phyloP scores from a whole-genome alignment of 2,797 vertebrate species.

The Sylvia borin region DNA sequence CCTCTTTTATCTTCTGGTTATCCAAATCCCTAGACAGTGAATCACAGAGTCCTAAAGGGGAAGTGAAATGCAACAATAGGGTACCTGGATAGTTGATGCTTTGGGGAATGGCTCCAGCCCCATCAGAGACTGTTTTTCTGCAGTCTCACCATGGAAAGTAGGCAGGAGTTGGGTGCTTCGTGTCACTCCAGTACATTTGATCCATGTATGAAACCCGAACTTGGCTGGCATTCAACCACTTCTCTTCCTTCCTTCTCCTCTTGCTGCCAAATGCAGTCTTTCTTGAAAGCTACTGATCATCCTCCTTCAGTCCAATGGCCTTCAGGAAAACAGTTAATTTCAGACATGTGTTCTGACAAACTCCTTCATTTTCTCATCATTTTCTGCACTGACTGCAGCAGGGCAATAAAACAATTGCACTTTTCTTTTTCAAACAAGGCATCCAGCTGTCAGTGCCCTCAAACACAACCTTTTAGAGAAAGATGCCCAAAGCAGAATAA shows the following conservation, averaged over 20 bases:
- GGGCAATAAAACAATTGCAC: not conserved
- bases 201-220: not conserved
- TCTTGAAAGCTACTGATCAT: not conserved
- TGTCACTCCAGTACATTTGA: not conserved
- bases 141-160: not conserved
- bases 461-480: not conserved
- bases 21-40: not conserved
- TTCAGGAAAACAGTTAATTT: not conserved
- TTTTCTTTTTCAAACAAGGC: not conserved
- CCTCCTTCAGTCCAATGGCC: not conserved
- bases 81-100: not conserved
- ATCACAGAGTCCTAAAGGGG: not conserved
- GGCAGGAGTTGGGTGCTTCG: not conserved
- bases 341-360: not conserved
- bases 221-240: not conserved
- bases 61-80: not conserved
- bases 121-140: not conserved
- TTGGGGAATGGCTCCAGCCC: not conserved
- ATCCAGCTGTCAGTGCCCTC: not conserved
- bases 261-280: not conserved
- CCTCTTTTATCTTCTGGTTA: not conserved
- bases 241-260: not conserved
- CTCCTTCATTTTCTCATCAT: not conserved
- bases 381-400: not conserved
- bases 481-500: not conserved